These are phyloP conservation scores for Pterophyllum scalare DNA, from an alignment of 2,113 vertebrate genomes.

Conservation along the genomic window DNA sequence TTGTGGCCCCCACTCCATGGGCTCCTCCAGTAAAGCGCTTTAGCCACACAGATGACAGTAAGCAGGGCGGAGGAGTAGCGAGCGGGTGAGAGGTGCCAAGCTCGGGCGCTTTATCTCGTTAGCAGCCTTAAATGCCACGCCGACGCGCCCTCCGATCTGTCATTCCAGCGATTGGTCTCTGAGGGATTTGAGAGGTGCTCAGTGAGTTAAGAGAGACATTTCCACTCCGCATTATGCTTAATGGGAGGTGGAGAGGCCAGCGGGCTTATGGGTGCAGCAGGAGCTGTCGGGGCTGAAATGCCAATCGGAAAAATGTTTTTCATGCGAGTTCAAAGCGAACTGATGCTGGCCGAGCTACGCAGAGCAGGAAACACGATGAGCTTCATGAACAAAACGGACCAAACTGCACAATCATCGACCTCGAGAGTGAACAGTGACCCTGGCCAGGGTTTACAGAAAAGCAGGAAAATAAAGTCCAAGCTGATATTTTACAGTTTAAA, in stretches of 20 bases:
- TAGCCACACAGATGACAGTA: slow-evolving; percentile 73
- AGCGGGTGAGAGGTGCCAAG: slow-evolving; percentile 71
- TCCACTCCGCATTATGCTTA: slow-evolving; percentile 74
- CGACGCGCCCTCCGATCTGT: slow-evolving; percentile 69
- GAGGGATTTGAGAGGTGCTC: slow-evolving; percentile 75
- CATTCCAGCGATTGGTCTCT: slow-evolving; percentile 74
- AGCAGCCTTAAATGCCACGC: slow-evolving; percentile 78
- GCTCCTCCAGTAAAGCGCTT: slow-evolving; percentile 78
- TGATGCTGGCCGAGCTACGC: slow-evolving; percentile 17
- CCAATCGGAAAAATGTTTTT: slow-evolving; percentile 68
- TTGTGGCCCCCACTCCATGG: slow-evolving; percentile 69
- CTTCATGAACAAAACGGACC: slow-evolving; percentile 42
- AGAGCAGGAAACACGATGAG: slow-evolving; percentile 29
- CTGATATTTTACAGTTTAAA: no score
- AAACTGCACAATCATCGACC: slow-evolving; percentile 9
- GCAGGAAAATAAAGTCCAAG: neutral
- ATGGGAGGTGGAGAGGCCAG: slow-evolving; percentile 76
- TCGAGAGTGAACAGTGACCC: slow-evolving; percentile 25
- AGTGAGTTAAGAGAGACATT: slow-evolving; percentile 73
- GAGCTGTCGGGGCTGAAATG: slow-evolving; percentile 67
- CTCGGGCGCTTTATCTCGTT: slow-evolving; percentile 77
- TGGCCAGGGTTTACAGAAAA: neutral
- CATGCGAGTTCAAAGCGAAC: slow-evolving; percentile 53
- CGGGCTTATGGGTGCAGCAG: slow-evolving; percentile 68
- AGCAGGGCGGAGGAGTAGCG: slow-evolving; percentile 65